Evolutionary conservation across 2,797 vertebrate genomes (phyloP).

Genomic region (Sarcophilus harrisii): DNA sequence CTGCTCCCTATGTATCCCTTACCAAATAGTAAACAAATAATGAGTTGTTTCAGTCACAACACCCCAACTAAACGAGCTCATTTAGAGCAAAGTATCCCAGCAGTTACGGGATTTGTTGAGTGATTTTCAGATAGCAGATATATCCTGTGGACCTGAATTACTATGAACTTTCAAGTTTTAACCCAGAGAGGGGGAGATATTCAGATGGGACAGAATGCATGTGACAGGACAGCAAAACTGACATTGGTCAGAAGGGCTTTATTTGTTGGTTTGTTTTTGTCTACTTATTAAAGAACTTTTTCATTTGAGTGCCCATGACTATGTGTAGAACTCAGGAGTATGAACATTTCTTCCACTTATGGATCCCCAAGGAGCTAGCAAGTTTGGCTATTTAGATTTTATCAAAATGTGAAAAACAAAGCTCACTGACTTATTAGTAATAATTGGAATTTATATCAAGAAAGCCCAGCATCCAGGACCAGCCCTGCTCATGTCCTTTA

Average conservation of each 20-base stretch:
- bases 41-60: constrained; percentile 15
- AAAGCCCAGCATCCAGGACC: neutral
- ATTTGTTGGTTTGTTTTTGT: neutral
- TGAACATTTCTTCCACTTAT: neutral
- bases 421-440: neutral
- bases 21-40: neutral
- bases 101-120: constrained; percentile 46
- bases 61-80: constrained; percentile 21
- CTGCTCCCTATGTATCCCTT: neutral
- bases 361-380: neutral
- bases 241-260: constrained; percentile 58
- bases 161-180: constrained; percentile 50
- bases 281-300: neutral
- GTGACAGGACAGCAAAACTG: constrained; percentile 52
- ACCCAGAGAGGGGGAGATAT: neutral
- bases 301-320: constrained; percentile 51
- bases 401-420: neutral
- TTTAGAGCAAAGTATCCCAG: constrained; percentile 71
- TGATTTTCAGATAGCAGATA: constrained; percentile 58
- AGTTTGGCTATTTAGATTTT: neutral
- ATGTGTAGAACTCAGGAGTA: neutral
- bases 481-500: neutral
- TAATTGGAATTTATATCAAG: neutral
- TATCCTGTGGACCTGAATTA: constrained; percentile 63
- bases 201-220: neutral